These are phyloP conservation scores for Pedicia rivosa DNA, from an alignment of 2,888 invertebrate genomes.

Conservation along the genomic window DNA sequence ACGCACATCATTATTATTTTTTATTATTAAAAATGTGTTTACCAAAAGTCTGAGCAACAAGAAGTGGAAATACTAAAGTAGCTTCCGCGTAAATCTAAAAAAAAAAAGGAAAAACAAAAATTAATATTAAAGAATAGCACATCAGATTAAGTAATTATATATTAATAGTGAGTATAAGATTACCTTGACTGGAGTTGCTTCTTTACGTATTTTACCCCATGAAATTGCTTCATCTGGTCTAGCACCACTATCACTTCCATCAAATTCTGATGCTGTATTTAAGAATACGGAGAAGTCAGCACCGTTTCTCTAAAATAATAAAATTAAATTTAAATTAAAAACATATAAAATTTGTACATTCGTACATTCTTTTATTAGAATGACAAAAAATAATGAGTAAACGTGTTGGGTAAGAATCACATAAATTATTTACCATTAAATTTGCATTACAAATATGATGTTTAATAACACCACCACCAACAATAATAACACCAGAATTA, in stretches of 20 bases:
- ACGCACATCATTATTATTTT: too few species aligned
- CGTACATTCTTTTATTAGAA: too few species aligned
- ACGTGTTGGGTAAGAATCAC: neutral
- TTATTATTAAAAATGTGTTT: slow-evolving; percentile 34
- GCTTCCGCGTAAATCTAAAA: slow-evolving; percentile 71
- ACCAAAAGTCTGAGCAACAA: slow-evolving; percentile 95
- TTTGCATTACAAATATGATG: slow-evolving; percentile 99
- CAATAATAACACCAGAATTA: slow-evolving; percentile 90
- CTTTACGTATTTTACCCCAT: slow-evolving; percentile 92
- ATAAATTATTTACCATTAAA: too few species aligned
- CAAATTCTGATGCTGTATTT: slow-evolving; percentile 91
- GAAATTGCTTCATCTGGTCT: slow-evolving; percentile 96
- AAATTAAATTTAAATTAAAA: too few species aligned
- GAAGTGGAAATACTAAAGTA: slow-evolving; percentile 79
- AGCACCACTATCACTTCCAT: slow-evolving; percentile 96
- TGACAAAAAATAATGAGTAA: too few species aligned
- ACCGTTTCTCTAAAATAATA: too few species aligned
- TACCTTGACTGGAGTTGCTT: slow-evolving; percentile 72
- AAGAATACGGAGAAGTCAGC: slow-evolving; percentile 91
- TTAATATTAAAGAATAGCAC: slow-evolving; percentile 1
- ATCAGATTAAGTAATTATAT: too few species aligned
- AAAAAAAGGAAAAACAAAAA: slow-evolving; percentile 22
- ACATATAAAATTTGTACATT: too few species aligned
- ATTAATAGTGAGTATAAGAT: neutral
- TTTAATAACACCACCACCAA: slow-evolving; percentile 94